Base-by-base conservation (phyloP, 2,888 invertebrate genomes). In the Parnassius glacialis region DNA sequence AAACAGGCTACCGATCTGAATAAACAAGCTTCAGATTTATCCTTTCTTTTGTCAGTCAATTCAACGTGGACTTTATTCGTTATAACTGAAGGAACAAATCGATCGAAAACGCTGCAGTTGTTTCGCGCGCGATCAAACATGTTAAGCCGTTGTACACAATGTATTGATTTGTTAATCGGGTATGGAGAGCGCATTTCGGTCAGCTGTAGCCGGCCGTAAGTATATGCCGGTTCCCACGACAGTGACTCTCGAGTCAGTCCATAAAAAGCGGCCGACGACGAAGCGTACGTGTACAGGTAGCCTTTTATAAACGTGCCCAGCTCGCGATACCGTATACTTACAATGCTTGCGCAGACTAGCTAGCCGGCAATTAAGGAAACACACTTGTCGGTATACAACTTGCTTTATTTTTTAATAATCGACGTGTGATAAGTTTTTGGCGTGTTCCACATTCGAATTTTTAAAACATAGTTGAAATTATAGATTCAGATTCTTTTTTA, bases 101-200 rank as follows among this genome's bases (percentile, higher is more conserved):
- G 77, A 75, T 75, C 74, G 74, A 68, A 70, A 67, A 78, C 80
- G 78, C 79, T 78, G 76, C 78, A 79, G 80, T 75, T 78, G 78
- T 81, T 84, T 78, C 75, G 79, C 74, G 74, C 71, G 74, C 73
- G 81, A 81, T 83, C 85, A 79, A 83, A 85, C 82, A 85, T 80
- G 82, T 83, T 79, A 66, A 74, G 81, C 78, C 74, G 81, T 79
- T 77, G 78, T 83, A 81, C 75, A 80, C 79, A 70, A 65, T 73
- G 85, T 87, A 87, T 90, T 85, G 91, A 91, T 91, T 90, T 86
- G 88, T 90, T 85, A 86, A 89, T 90, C 87, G 85, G 75, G 84
- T 89, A 90, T 84, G 87, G 86, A 88, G 87, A 88, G 83, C 91
- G 90, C 89, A 90, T 90, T 92, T 91, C 86, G 90, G 90, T 89